Percentiles rank a stretch among this genome's conserved stretches.
Evolutionary conservation across 2,113 vertebrate species (phyloP).

Genomic region (Centrocercus urophasianus): DNA sequence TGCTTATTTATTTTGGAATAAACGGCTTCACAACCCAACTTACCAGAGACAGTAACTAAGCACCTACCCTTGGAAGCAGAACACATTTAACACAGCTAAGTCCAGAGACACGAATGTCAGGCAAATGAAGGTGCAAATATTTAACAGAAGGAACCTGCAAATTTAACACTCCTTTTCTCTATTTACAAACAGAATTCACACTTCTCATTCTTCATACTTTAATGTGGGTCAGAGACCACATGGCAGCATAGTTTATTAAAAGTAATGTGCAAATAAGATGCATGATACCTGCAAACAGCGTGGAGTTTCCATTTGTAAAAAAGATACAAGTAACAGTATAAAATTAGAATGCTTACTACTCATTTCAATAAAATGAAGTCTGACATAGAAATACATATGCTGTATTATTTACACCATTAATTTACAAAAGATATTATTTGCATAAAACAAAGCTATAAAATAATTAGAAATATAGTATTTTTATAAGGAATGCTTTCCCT

Average conservation of each 20-base stretch:
- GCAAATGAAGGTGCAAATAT: neutral
- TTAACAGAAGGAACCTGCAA: neutral
- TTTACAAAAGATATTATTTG: slow-evolving; percentile 85
- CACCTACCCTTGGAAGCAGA: neutral
- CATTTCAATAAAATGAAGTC: slow-evolving; percentile 79
- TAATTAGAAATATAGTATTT: slow-evolving; percentile 78
- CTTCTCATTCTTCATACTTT: neutral
- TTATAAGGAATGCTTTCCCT: slow-evolving; percentile 70
- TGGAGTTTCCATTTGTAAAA: slow-evolving; percentile 61
- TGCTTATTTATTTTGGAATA: neutral
- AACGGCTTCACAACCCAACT: neutral
- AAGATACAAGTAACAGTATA: slow-evolving; percentile 67
- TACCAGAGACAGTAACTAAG: neutral
- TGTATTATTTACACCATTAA: slow-evolving; percentile 88
- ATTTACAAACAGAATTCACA: neutral
- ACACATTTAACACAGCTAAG: neutral
- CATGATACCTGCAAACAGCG: slow-evolving; percentile 64
- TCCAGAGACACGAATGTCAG: neutral
- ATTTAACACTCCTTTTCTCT: neutral
- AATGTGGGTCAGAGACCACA: slow-evolving; percentile 42
- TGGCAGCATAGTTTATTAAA: slow-evolving; percentile 75
- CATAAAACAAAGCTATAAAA: slow-evolving; percentile 80
- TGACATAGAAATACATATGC: slow-evolving; percentile 79
- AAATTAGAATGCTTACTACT: slow-evolving; percentile 74
- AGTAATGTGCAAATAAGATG: slow-evolving; percentile 76